Evolutionary conservation across 2,113 vertebrate species (phyloP).

Genomic region (Sinocyclocheilus maitianheensis): DNA sequence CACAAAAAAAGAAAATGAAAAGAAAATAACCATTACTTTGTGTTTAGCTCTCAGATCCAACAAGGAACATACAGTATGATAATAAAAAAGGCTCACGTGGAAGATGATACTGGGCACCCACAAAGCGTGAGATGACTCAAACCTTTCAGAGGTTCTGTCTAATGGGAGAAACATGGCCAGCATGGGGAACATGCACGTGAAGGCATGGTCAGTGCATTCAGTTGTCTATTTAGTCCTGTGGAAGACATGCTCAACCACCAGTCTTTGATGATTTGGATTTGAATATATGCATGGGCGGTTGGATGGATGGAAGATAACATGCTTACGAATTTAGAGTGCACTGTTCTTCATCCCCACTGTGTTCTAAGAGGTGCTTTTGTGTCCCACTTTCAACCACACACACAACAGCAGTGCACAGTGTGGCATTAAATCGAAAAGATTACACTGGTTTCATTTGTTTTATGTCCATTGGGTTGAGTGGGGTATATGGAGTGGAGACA

Average conservation of each 20-base stretch:
- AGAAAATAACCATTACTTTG: neutral
- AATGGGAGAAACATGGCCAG: constrained; percentile 12
- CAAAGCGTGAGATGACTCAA: constrained; percentile 3
- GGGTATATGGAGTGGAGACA: neutral
- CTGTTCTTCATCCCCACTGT: neutral
- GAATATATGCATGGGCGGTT: neutral
- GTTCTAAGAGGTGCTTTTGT: neutral
- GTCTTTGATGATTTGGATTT: neutral
- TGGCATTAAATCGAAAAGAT: neutral
- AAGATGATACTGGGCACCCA: neutral
- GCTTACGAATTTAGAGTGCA: neutral
- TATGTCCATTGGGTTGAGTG: neutral
- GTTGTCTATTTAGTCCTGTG: neutral
- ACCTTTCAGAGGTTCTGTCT: constrained; percentile 11
- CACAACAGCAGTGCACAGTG: neutral
- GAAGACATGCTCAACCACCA: neutral
- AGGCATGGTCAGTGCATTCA: neutral
- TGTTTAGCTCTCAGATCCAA: neutral
- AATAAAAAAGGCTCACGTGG: constrained; percentile 3
- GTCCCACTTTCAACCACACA: neutral
- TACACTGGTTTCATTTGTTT: neutral
- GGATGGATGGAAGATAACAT: neutral
- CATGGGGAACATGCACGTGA: too few species aligned
- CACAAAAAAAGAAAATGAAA: neutral
- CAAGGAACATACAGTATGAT: neutral